These are phyloP conservation scores for Diplodus sargus DNA, from an alignment of 2,797 vertebrate genomes.

Conservation along the genomic window DNA sequence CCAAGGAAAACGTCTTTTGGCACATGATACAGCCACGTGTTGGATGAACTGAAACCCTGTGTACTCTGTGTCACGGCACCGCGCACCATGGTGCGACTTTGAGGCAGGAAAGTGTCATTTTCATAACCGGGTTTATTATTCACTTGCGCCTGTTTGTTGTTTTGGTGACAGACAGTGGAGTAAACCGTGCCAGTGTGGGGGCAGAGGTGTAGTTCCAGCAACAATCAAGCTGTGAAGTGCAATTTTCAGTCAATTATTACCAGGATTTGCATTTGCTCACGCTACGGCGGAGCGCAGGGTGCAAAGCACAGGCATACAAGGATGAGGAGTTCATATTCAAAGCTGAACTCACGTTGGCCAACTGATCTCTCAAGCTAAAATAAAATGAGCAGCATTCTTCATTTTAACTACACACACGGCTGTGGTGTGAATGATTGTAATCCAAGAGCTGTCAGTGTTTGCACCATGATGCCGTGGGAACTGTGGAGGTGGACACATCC, in stretches of 20 bases:
- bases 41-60: background rate
- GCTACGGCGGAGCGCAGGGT: background rate
- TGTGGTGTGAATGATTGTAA: conserved; percentile 32
- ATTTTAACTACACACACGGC: background rate
- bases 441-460: conserved; percentile 33
- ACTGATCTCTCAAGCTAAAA: conserved; percentile 6
- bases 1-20: background rate
- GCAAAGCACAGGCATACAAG: background rate
- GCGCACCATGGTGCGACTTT: background rate
- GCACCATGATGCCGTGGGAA: conserved; percentile 17
- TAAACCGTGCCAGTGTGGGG: conserved; percentile 20
- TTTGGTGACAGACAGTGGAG: conserved; percentile 31
- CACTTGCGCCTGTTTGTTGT: conserved; percentile 37
- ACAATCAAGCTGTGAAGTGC: conserved; percentile 31
- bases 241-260: conserved; percentile 47
- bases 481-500: conserved; percentile 33
- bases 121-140: conserved; percentile 32
- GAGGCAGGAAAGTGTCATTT: background rate
- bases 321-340: background rate
- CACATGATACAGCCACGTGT: background rate
- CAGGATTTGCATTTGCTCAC: conserved; percentile 27
- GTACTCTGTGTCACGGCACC: background rate
- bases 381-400: background rate
- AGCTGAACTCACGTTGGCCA: background rate
- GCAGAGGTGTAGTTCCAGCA: conserved; percentile 38